Evolutionary conservation across 2,888 invertebrate genomes (phyloP).

Genomic region (Rhaphigaster nebulosa): DNA sequence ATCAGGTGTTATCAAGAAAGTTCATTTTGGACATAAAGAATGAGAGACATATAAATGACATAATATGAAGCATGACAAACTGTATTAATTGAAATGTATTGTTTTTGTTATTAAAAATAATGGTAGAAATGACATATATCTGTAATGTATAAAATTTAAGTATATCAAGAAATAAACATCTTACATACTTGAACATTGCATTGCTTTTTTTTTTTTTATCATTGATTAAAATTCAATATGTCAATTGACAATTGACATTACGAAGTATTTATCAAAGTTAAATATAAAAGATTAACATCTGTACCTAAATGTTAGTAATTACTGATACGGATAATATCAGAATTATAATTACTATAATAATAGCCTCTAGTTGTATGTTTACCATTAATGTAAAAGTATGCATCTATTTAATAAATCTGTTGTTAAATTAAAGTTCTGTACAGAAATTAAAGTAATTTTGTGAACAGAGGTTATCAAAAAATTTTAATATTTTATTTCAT

Average conservation of each 20-base stretch:
- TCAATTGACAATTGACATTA: background rate
- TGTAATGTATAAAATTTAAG: background rate
- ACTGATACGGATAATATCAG: too few species aligned
- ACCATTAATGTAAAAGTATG: too few species aligned
- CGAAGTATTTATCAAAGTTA: background rate
- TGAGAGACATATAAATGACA: background rate
- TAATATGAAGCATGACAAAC: too few species aligned
- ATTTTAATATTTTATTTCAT: background rate
- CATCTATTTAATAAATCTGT: too few species aligned
- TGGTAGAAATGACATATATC: background rate
- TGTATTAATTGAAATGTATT: too few species aligned
- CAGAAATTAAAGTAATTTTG: background rate
- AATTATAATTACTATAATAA: too few species aligned
- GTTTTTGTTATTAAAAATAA: too few species aligned
- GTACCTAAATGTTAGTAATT: background rate
- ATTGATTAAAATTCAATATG: background rate
- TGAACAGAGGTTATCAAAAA: too few species aligned
- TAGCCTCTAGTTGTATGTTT: too few species aligned
- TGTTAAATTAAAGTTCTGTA: too few species aligned
- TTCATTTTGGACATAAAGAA: background rate
- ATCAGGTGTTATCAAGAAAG: background rate
- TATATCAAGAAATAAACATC: background rate
- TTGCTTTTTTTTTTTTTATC: too few species aligned
- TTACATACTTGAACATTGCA: background rate
- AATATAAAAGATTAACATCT: background rate